phyloP scores from a whole-genome alignment of 2,113 vertebrate species.

The Crotalus horridus region DNA sequence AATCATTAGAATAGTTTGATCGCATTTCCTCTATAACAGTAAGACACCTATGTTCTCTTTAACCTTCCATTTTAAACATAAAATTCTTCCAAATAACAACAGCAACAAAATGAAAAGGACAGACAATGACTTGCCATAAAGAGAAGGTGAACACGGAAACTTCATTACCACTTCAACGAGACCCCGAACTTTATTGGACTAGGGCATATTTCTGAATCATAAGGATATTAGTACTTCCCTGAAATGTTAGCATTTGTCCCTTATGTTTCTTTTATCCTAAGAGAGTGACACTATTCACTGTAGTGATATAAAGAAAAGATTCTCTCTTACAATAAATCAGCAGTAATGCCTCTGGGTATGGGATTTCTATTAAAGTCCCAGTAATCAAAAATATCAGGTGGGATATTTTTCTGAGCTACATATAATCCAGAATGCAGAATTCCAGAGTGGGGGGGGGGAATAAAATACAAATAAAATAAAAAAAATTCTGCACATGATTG shows the following conservation, averaged over 20 bases:
- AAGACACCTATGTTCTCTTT: slow-evolving; percentile 61
- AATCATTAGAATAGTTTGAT: slow-evolving; percentile 59
- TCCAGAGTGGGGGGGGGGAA: neutral
- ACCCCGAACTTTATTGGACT: slow-evolving; percentile 55
- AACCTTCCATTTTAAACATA: slow-evolving; percentile 65
- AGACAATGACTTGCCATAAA: slow-evolving; percentile 57
- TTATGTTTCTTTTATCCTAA: slow-evolving; percentile 7
- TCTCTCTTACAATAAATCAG: slow-evolving; percentile 55
- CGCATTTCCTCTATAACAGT: slow-evolving; percentile 58
- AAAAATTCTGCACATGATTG: neutral
- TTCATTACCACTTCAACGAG: slow-evolving; percentile 53
- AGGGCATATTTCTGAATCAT: slow-evolving; percentile 60
- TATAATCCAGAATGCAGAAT: neutral
- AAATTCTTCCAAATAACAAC: slow-evolving; percentile 63
- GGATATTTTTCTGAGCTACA: neutral
- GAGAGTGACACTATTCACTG: slow-evolving; percentile 12
- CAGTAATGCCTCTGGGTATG: neutral
- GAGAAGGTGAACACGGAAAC: slow-evolving; percentile 66
- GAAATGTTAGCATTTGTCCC: slow-evolving; percentile 60
- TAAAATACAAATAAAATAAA: neutral
- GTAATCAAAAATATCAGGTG: neutral
- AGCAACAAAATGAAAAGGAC: slow-evolving; percentile 44
- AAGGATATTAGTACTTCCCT: slow-evolving; percentile 53
- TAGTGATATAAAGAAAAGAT: neutral
- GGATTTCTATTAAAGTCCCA: neutral